Percentiles rank a stretch among this genome's conserved stretches.
These are phyloP conservation scores for Orchestia grillus DNA, from an alignment of 1,140 invertebrate species.

Conservation along the genomic window DNA sequence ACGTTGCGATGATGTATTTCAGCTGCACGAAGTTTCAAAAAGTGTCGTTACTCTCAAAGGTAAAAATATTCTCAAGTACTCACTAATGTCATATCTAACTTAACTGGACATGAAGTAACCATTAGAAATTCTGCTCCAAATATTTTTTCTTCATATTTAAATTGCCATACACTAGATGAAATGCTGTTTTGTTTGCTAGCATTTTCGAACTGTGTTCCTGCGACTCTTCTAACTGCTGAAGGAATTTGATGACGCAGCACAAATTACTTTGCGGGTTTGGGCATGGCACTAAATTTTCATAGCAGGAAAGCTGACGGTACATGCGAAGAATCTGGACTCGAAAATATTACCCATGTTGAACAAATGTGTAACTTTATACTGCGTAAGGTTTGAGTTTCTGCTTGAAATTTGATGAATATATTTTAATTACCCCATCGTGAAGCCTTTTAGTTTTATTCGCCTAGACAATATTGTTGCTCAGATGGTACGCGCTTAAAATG, in stretches of 20 bases:
- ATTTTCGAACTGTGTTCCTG: background rate
- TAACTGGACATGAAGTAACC: too few relatives aligned
- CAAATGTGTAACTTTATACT: background rate
- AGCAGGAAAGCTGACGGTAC: background rate
- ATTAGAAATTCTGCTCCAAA: too few relatives aligned
- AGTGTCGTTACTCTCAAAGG: too few relatives aligned
- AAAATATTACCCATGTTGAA: background rate
- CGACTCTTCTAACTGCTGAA: background rate
- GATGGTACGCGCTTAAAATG: background rate
- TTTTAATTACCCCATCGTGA: background rate
- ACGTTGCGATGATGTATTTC: too few relatives aligned
- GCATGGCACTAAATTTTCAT: background rate
- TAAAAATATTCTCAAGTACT: too few relatives aligned
- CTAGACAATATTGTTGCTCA: background rate
- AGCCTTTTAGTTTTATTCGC: background rate
- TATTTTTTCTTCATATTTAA: background rate
- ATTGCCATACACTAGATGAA: background rate
- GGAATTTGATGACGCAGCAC: background rate
- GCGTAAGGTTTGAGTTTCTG: background rate
- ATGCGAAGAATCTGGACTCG: background rate
- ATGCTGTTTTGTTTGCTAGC: background rate
- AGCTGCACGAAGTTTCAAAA: too few relatives aligned
- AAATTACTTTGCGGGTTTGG: background rate
- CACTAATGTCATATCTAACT: too few relatives aligned
- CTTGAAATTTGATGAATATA: background rate